Percentiles rank a stretch among this genome's conserved stretches.
These are phyloP conservation scores for Polydrusus cervinus DNA, from an alignment of 2,888 invertebrate genomes.

Conservation along the genomic window DNA sequence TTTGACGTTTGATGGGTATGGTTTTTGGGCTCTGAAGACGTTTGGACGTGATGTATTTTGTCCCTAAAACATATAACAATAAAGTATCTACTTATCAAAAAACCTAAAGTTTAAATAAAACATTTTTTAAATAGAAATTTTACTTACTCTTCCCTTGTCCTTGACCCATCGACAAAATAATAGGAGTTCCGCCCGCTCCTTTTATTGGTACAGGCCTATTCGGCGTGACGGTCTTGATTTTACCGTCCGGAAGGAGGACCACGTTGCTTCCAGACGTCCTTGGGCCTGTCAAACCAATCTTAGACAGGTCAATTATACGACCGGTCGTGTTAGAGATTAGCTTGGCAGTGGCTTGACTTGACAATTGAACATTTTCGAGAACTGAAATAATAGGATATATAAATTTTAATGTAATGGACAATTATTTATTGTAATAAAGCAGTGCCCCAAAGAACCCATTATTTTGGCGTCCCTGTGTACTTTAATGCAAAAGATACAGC, in stretches of 20 bases:
- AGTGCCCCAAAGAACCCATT: too few species aligned
- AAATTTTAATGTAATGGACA: too few species aligned
- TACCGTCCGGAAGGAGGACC: slow-evolving; percentile 68
- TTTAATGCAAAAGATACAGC: too few species aligned
- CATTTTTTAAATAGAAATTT: too few species aligned
- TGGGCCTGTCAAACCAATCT: slow-evolving; percentile 62
- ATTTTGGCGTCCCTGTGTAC: too few species aligned
- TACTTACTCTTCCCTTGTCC: slow-evolving; percentile 30
- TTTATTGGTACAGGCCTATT: slow-evolving; percentile 53
- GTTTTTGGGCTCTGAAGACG: slow-evolving; percentile 29
- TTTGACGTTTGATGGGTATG: slow-evolving; percentile 27
- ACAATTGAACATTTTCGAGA: slow-evolving; percentile 68
- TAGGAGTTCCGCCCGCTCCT: slow-evolving; percentile 55
- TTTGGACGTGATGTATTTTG: slow-evolving; percentile 30
- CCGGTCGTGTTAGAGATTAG: slow-evolving; percentile 62
- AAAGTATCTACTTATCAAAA: too few species aligned
- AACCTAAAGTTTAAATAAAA: too few species aligned
- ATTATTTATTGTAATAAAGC: too few species aligned
- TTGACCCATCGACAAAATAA: slow-evolving; percentile 42
- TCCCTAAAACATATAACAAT: slow-evolving; percentile 3
- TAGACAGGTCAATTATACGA: slow-evolving; percentile 66
- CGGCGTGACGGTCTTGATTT: slow-evolving; percentile 61
- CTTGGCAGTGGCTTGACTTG: slow-evolving; percentile 61
- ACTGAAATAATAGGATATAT: slow-evolving; percentile 59
- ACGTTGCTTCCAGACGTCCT: slow-evolving; percentile 64